Conservation (phyloP, 2,113 vertebrate genomes). For the Trinectes maculatus region DNA sequence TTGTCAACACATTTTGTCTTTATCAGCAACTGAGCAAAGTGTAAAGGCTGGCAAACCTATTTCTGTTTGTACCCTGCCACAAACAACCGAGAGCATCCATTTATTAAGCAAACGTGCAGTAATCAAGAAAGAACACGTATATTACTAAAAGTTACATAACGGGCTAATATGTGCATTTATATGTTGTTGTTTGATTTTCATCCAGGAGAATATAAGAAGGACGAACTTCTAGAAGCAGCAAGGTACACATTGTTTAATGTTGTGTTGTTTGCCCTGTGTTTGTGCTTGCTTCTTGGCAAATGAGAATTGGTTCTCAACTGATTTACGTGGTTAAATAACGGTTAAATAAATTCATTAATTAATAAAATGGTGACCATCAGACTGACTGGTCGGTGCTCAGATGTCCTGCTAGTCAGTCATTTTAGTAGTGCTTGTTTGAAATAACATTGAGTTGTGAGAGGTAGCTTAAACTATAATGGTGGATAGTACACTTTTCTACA, state of each 20-base stretch:
- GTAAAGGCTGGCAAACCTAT: background rate
- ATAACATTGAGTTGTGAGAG: too few relatives aligned
- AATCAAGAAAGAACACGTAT: background rate
- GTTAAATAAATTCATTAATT: too few relatives aligned
- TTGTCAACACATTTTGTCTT: too few relatives aligned
- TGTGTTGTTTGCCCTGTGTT: too few relatives aligned
- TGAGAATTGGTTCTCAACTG: too few relatives aligned
- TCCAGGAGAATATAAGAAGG: slow-evolving; percentile 99
- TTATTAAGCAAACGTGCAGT: background rate
- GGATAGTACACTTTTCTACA: background rate
- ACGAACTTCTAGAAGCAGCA: slow-evolving; percentile 98
- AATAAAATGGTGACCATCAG: slow-evolving; percentile 85
- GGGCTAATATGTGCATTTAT: slow-evolving; percentile 67
- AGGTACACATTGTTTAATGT: too few relatives aligned
- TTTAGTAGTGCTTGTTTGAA: background rate
- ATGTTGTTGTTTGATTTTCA: slow-evolving; percentile 81
- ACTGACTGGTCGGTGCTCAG: background rate
- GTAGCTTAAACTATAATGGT: too few relatives aligned
- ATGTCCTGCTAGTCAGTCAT: background rate
- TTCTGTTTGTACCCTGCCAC: background rate
- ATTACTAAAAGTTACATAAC: background rate
- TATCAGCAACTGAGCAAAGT: background rate
- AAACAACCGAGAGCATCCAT: background rate
- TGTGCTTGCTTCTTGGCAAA: too few relatives aligned
- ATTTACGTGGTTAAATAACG: too few relatives aligned